phyloP scores from a whole-genome alignment of 1,140 invertebrate genomes.

The Zaprionus kolodkinae region DNA sequence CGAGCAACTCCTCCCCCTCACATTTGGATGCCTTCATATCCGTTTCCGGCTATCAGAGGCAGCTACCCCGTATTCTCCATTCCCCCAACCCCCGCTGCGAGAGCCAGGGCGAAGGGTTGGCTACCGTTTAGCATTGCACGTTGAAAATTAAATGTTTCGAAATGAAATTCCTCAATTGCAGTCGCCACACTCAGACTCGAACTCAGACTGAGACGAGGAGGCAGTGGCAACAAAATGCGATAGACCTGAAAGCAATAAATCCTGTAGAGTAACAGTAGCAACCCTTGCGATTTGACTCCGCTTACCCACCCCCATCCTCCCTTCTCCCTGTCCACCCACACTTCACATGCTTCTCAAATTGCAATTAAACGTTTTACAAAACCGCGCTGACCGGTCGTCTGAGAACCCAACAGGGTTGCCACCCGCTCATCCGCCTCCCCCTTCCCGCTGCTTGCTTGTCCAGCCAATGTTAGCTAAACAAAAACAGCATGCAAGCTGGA shows the following conservation, averaged over 20 bases:
- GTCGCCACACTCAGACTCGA: slow-evolving; percentile 65
- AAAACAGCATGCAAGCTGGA: slow-evolving; percentile 9
- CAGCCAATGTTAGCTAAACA: slow-evolving; percentile 74
- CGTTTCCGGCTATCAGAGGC: slow-evolving; percentile 75
- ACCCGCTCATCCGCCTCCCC: slow-evolving; percentile 5
- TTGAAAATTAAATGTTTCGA: slow-evolving; percentile 82
- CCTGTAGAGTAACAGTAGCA: slow-evolving; percentile 50
- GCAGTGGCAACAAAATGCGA: slow-evolving; percentile 37
- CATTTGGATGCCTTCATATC: slow-evolving; percentile 67
- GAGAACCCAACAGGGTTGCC: slow-evolving; percentile 32
- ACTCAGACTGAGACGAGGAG: background rate
- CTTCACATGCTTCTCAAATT: slow-evolving; percentile 68
- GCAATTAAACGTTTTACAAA: slow-evolving; percentile 83
- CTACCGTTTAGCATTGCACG: slow-evolving; percentile 59
- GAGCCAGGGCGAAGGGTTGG: slow-evolving; percentile 39
- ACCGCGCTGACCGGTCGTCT: slow-evolving; percentile 74
- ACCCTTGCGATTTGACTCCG: slow-evolving; percentile 53
- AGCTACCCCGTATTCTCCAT: background rate
- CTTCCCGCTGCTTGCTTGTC: slow-evolving; percentile 10
- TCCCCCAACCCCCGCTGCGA: background rate
- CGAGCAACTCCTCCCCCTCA: slow-evolving; percentile 11
- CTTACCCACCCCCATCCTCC: background rate
- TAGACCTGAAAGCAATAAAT: slow-evolving; percentile 81
- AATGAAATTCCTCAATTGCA: slow-evolving; percentile 83
- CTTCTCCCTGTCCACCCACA: slow-evolving; percentile 10